Evolutionary conservation across 1,140 invertebrate species (phyloP).

Genomic region (Aphelinus certus): DNA sequence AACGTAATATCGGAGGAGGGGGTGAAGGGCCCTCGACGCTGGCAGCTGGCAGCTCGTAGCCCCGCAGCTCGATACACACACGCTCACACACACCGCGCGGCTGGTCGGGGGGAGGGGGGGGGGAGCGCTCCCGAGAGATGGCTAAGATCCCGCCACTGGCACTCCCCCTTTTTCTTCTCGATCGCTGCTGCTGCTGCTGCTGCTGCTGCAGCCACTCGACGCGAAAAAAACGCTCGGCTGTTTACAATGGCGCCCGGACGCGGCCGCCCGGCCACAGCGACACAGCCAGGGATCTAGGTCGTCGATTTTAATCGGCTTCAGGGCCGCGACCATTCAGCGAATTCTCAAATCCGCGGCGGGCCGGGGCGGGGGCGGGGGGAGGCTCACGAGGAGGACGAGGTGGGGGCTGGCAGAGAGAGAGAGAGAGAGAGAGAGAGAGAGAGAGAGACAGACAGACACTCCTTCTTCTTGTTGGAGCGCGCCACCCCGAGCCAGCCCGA

Average conservation of each 20-base stretch:
- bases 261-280: constrained; percentile 39
- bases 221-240: constrained; percentile 49
- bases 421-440: constrained; percentile 22
- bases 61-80: too few species aligned
- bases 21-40: constrained; percentile 55
- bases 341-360: constrained; percentile 42
- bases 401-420: background rate
- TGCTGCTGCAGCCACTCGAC: constrained; percentile 20
- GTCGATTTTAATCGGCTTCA: constrained; percentile 62
- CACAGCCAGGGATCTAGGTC: constrained; percentile 60
- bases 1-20: constrained; percentile 53
- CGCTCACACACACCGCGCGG: too few species aligned
- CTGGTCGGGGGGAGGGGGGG: background rate
- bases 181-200: background rate
- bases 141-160: constrained; percentile 49
- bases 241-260: constrained; percentile 55
- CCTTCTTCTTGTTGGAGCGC: background rate
- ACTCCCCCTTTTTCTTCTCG: constrained; percentile 40
- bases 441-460: constrained; percentile 9
- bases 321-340: constrained; percentile 52
- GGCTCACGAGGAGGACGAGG: background rate
- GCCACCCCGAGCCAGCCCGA: too few species aligned
- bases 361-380: constrained; percentile 18
- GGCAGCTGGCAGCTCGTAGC: constrained; percentile 50
- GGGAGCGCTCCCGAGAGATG: constrained; percentile 50